Base-by-base conservation (phyloP, 2,797 vertebrate genomes). In the Mallotus villosus region DNA sequence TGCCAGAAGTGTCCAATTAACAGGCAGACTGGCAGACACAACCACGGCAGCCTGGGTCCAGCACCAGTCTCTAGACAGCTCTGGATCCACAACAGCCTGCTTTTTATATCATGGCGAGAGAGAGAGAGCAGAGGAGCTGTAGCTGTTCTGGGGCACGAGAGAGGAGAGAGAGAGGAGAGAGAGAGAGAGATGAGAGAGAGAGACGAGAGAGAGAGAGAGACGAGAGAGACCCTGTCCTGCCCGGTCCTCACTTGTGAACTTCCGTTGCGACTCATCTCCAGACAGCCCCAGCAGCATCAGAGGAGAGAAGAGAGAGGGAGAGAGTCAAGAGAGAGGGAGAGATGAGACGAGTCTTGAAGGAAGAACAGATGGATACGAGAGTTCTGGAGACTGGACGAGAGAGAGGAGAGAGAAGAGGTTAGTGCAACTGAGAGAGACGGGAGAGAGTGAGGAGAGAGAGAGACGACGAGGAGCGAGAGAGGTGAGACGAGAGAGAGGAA, bases 1-100 rank as follows among this genome's bases (percentile, higher is more conserved):
- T 41, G 11, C 58, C 19, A 77, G n/a, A 76, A 76, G 66, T 41
- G 37, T 37, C 72, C 69, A 72, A 74, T 79, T 77, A 78, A 70
- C 75, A 74, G 73, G 55, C 60, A 73, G 59, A 74, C 69, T 51
- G 60, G 60, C 61, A 67, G 70, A n/a, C 12, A 16, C 17, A 21
- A n/a, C n/a, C n/a, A n/a, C 46, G 12, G 59, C 46, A 71, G 73
- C 12, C 79, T 74, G 75, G 46, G 75, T 62, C 69, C 61, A n/a
- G 57, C 12, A 65, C 53, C 27, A n/a, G 34, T 61, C 64, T 46
- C 62, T 71, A 63, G 64, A 64, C 67, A 72, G 73, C 75, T 61
- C 70, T 24, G 69, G 68, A 25, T 25, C 25, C 25, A 25, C 25
- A 25, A 25, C 25, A 25, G 25, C 25, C 25, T 25, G 25, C 25